Percentiles rank a stretch among this genome's conserved stretches.
Conservation (phyloP, 2,113 vertebrate genomes). For the Hemibagrus wyckioides region DNA sequence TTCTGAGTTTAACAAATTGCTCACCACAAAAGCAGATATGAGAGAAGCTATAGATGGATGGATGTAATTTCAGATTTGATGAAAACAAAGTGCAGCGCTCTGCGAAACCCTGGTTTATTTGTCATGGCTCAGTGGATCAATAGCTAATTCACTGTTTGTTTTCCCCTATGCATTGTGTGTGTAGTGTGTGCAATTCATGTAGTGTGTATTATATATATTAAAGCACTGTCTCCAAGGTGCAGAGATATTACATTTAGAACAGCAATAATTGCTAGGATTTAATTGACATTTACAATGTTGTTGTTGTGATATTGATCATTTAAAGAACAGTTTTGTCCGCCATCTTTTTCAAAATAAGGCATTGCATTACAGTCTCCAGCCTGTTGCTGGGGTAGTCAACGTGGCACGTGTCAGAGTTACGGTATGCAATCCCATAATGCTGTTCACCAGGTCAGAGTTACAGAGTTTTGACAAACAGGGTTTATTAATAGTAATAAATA, state of each 20-base stretch:
- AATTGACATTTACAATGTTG: background rate
- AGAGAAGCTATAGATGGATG: background rate
- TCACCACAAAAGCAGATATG: background rate
- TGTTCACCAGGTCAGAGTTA: background rate
- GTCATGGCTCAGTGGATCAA: constrained; percentile 7
- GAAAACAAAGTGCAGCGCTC: background rate
- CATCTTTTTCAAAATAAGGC: background rate
- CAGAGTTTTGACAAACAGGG: background rate
- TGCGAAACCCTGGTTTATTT: background rate
- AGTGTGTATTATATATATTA: background rate
- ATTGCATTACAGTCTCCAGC: background rate
- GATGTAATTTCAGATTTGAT: background rate
- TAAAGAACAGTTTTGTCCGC: background rate
- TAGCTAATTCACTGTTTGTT: constrained; percentile 1
- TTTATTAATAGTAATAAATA: no score
- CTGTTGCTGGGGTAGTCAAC: background rate
- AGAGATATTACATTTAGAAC: background rate
- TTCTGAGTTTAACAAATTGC: background rate
- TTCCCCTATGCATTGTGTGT: background rate
- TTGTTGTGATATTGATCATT: background rate
- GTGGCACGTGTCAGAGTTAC: background rate
- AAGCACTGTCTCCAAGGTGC: background rate
- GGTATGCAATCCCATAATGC: background rate
- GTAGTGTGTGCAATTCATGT: background rate
- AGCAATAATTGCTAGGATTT: background rate